Percentiles rank a stretch among this genome's conserved stretches.
These are phyloP conservation scores for Hypomecis atomaria DNA, from an alignment of 2,888 invertebrate genomes.

Conservation along the genomic window DNA sequence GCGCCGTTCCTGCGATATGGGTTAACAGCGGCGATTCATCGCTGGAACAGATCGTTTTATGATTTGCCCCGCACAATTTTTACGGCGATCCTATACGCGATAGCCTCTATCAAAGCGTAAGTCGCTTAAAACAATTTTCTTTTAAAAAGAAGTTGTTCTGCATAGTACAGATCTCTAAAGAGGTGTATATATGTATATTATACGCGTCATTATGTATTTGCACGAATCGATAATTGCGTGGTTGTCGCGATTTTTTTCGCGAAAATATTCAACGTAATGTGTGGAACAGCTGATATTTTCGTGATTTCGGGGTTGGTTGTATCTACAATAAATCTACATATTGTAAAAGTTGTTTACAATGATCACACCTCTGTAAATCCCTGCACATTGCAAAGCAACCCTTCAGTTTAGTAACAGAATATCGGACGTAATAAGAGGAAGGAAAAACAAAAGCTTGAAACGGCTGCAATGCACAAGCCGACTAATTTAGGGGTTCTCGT, in stretches of 20 bases:
- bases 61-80: conserved; percentile 51
- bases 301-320: too few relatives aligned
- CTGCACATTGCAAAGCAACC: too few relatives aligned
- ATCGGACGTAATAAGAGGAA: conserved; percentile 40
- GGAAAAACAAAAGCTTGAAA: conserved; percentile 44
- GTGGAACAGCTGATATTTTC: too few relatives aligned
- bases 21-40: conserved; percentile 72
- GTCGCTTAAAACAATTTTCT: conserved; percentile 38
- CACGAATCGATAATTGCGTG: too few relatives aligned
- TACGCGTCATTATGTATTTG: too few relatives aligned
- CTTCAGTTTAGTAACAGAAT: conserved; percentile 17
- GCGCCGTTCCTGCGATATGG: conserved; percentile 68
- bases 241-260: too few relatives aligned
- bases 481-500: conserved; percentile 65
- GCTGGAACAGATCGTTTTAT: conserved; percentile 73
- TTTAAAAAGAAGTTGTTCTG: conserved; percentile 27
- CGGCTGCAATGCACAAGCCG: conserved; percentile 57
- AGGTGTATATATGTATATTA: too few relatives aligned
- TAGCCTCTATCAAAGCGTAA: conserved; percentile 28
- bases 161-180: too few relatives aligned
- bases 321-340: too few relatives aligned
- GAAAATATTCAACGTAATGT: too few relatives aligned
- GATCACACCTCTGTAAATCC: too few relatives aligned
- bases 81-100: conserved; percentile 34
- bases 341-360: too few relatives aligned